Base-by-base conservation (phyloP, 2,797 vertebrate genomes). In the Xenentodon cancila region DNA sequence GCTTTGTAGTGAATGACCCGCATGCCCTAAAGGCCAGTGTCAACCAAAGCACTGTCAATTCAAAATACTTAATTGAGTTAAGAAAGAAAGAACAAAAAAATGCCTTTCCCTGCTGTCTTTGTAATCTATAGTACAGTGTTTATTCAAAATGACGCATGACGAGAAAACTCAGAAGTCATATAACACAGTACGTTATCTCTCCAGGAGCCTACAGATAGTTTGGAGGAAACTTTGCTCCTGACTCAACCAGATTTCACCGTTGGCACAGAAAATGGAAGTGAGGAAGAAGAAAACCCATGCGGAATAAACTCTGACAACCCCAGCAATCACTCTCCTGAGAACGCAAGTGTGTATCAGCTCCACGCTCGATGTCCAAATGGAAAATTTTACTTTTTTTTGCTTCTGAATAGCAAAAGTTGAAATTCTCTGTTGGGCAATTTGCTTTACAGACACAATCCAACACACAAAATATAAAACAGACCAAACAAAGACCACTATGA, bases 171-270 rank as follows among this genome's bases (percentile, higher is more conserved):
- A n/a, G n/a, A 44, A 52, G 4, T 15, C 21, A 34, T 43, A 46
- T 1, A 25, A 7, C 16, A 25, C 43, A 25, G 44, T 79, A 40
- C 4, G 37, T 15, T 69, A 76, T 48, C 17, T 71, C 62, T 57
- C 12, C 89, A 99, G 97, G 98, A 99, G 68, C 93, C 96, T 22
- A 96, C 96, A 32, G 97, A 99, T 75, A 95, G 94, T 86, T 93
- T 99, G 40, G 98, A 99, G 81, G 98, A 99, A 40, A 98, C 96
- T 20, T 89, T 99, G 88, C 90, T 99, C 22, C 90, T 94, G 73
- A 93, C 93, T 81, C 95, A 90, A 84, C 84, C 93, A 15, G 95
- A 97, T 74, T 94, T 95, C 75, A 93, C 90, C 49, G 84, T 96
- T 5, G 94, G 93, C 64, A 84, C 86, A 1, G 96, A 96, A 80